Base-by-base conservation (phyloP, 2,888 invertebrate genomes). In the Leptinotarsa peninsularis region DNA sequence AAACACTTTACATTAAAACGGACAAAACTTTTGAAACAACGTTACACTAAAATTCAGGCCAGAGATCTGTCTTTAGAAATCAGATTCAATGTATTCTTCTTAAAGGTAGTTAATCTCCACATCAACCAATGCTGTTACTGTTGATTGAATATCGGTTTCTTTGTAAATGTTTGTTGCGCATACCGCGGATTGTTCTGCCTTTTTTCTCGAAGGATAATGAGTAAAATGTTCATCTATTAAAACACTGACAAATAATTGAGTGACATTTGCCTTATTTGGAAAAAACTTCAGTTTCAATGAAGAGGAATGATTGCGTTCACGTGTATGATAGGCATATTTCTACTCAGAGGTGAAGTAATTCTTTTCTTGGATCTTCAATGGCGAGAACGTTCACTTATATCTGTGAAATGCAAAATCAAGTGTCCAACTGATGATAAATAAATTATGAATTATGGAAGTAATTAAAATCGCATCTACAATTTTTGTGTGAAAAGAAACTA, bases 181-280 rank as follows among this genome's bases (percentile, higher is more conserved):
- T 82, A 78, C 80, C 81, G 74, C 72, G 74, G 74, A 81, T 82
- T 78, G 79, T 81, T 82, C 78, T 74, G 70, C 79, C 75, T 78
- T 82, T 82, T 84, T 82, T 79, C 76, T 77, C 78, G 80, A 78
- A 71, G 77, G 69, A 75, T 80, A 80, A 79, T 80, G 79, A 80
- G 79, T 77, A 71, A 77, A 80, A 80, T 79, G 80, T 80, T 78
- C 78, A 78, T 79, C 73, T 79, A 74, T 79, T 80, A 76, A 76
- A 79, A 75, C 56, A 33, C 73, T 76, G 78, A 78, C 76, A 77
- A 78, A 80, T 76, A 77, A 76, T 77, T 74, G 72, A 77, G 73
- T 73, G 73, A 66, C 78, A 71, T 78, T 76, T 74, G 52, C 75
- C 77, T 77, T 79, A 79, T 79, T 77, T 70, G 74, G 77, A 27